Evolutionary conservation across 2,113 vertebrate genomes (phyloP), one percentile per base, ranked within the genome.

Genomic region (Prinia subflava): DNA sequence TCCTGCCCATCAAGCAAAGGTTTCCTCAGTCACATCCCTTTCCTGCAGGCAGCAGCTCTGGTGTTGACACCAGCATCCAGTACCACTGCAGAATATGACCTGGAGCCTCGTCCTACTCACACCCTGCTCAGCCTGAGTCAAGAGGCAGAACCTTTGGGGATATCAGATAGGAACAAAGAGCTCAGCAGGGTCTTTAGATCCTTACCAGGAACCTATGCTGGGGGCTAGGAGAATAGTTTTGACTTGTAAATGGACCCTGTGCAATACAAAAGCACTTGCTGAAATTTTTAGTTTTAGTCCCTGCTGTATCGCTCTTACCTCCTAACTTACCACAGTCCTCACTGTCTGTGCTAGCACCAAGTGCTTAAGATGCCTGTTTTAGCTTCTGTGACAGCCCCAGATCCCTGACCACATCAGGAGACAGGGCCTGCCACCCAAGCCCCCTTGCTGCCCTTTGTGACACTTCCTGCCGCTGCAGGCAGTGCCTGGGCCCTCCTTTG

Each of bases 361-460:
- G 56, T 10, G 24, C 16, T 69, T 35, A 77, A 62, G 21, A 33
- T 5, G 2, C 8, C 10, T 8, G 13, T 62, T 92, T 85, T 56
- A 80, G 30, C 19, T 92, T 65, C 67, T 37, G 6, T 20, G 41
- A 39, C 46, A 85, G 64, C 7, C 16, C 15, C 20, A 49, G 57
- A 35, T 8, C 0, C 0, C 44, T 52, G 28, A 49, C 12, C 7
- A 13, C 0, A 0, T 28, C 33, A 79, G 44, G 8, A 78, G 30
- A 42, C 17, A 62, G 11, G 12, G 24, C 4, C 30, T 49, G 31
- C 11, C 35, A 49, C 33, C 24, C 42, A 70, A 70, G 13, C 4
- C 13, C 31, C 22, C n/a, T 41, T 39, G n/a, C 31, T 77, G 44
- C 8, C 35, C 31, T 87, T 44, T 31, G 39, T 80, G 62, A 35